Percentiles rank a stretch among this genome's conserved stretches.
Conservation (phyloP, 2,888 invertebrate genomes). For the Cyrtodaria siliqua region DNA sequence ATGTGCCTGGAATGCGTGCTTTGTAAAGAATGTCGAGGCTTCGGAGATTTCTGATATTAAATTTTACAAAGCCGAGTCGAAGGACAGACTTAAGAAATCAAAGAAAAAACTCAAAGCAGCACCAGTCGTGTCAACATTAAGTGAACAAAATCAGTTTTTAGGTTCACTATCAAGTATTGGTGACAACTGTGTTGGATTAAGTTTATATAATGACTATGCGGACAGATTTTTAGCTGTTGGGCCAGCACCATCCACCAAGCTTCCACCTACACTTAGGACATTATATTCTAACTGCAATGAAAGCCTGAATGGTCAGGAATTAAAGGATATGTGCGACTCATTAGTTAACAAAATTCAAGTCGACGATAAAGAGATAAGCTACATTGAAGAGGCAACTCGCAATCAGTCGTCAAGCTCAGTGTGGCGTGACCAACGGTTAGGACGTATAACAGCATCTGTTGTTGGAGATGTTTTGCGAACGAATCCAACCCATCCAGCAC, state of each 20-base stretch:
- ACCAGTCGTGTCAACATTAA: neutral
- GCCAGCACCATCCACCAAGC: neutral
- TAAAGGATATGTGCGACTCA: neutral
- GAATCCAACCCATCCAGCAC: neutral
- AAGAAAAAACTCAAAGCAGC: neutral
- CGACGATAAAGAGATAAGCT: neutral
- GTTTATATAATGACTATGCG: neutral
- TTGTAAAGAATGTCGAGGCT: constrained; percentile 28
- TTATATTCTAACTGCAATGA: neutral
- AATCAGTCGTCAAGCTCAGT: neutral
- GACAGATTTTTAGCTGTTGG: neutral
- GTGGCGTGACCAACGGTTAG: neutral
- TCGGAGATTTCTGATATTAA: constrained; percentile 12
- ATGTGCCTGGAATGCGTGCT: constrained; percentile 40
- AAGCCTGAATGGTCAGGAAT: neutral
- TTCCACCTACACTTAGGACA: neutral
- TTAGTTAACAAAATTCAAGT: neutral
- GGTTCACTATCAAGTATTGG: neutral
- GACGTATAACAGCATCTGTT: neutral
- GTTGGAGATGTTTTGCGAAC: neutral
- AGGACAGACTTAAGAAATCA: neutral
- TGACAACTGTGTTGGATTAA: neutral
- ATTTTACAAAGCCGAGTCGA: constrained; percentile 16
- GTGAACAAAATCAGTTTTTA: neutral
- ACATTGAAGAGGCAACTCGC: neutral